A percentile compares a stretch with the other conserved stretches of the same genome.
These are phyloP conservation scores for Asarcornis scutulata DNA, from an alignment of 2,113 vertebrate genomes.

Conservation along the genomic window DNA sequence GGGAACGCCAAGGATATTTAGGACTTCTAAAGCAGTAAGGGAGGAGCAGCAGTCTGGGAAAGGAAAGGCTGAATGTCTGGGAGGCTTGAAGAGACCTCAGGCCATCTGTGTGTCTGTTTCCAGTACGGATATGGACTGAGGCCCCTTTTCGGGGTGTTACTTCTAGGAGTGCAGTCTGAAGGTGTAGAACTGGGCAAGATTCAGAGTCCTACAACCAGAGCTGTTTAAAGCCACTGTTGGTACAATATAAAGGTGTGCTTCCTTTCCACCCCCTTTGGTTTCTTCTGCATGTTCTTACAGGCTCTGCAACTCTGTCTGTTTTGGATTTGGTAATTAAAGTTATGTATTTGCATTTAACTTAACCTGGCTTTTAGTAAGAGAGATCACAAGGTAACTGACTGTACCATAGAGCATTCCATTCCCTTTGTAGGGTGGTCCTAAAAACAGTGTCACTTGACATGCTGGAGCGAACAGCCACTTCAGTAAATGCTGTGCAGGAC, in stretches of 20 bases:
- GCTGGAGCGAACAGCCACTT: not conserved
- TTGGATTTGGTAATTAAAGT: constrained; percentile 48
- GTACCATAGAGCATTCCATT: not conserved
- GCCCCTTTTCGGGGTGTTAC: not conserved
- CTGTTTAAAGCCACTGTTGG: not conserved
- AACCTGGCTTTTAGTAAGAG: not conserved
- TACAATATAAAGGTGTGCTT: not conserved
- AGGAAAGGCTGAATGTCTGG: not conserved
- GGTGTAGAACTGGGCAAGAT: not conserved
- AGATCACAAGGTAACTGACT: not conserved
- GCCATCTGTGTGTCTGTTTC: not conserved
- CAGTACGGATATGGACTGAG: not conserved
- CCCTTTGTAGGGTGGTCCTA: not conserved
- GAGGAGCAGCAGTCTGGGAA: not conserved
- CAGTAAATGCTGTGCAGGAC: not conserved
- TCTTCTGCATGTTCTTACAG: constrained; percentile 35
- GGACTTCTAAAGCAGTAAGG: not conserved
- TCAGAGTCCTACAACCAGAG: not conserved
- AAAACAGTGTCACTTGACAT: not conserved
- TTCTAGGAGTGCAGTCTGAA: not conserved
- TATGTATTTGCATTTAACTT: constrained; percentile 34
- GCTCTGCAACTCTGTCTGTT: constrained; percentile 11
- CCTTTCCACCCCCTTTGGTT: not conserved
- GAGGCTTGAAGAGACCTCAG: not conserved
- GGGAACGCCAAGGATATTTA: not conserved